These are phyloP conservation scores for Nomada ruficornis DNA, from an alignment of 2,888 invertebrate genomes.

Conservation along the genomic window DNA sequence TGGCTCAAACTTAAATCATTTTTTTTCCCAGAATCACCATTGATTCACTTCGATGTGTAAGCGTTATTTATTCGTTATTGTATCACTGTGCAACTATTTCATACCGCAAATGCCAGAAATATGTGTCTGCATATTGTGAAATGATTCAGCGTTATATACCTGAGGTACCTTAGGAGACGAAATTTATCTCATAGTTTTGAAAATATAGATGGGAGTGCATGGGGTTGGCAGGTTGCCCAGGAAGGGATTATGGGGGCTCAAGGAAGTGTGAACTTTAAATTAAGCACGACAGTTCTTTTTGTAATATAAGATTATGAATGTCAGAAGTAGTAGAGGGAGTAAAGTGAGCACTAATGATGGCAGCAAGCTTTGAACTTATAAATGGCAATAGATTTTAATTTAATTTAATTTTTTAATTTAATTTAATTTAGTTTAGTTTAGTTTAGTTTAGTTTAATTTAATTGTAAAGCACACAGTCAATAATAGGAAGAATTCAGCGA, in stretches of 20 bases:
- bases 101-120: background rate
- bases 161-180: too few relatives aligned
- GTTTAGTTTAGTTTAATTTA: background rate
- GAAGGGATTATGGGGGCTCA: too few relatives aligned
- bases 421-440: background rate
- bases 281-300: too few relatives aligned
- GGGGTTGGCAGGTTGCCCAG: too few relatives aligned
- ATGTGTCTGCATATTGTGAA: background rate
- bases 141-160: background rate
- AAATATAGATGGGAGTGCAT: too few relatives aligned
- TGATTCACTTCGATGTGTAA: constrained; percentile 34
- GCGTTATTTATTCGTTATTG: constrained; percentile 14
- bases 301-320: too few relatives aligned
- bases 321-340: too few relatives aligned
- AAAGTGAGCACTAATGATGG: too few relatives aligned
- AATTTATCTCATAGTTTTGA: too few relatives aligned
- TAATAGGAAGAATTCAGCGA: too few relatives aligned
- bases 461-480: background rate
- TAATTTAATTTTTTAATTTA: background rate
- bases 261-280: too few relatives aligned
- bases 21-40: background rate
- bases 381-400: background rate
- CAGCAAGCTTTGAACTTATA: too few relatives aligned
- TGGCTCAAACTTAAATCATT: background rate
- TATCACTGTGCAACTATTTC: constrained; percentile 11